Conservation (phyloP, 2,888 invertebrate species). For the Cephonodes hylas region DNA sequence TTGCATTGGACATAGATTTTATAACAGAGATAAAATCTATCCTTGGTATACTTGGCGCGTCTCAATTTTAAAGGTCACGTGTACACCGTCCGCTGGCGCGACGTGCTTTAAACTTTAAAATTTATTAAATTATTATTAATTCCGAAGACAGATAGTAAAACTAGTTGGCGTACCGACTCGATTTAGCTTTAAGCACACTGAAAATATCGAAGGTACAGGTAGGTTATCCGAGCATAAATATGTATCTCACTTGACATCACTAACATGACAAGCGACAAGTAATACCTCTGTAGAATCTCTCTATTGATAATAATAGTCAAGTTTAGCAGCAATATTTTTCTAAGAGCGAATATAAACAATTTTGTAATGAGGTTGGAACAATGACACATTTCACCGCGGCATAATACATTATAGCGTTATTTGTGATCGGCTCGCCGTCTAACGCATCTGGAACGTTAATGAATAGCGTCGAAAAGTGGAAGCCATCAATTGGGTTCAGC, state of each 20-base stretch:
- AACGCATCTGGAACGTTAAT: conserved; percentile 12
- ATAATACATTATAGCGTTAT: not conserved
- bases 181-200: not conserved
- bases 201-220: not conserved
- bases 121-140: not conserved
- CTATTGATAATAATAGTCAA: too few species aligned
- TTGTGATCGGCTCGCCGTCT: not conserved
- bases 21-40: not conserved
- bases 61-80: not conserved
- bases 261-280: not conserved
- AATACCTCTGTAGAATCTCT: not conserved
- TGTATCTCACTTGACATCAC: not conserved
- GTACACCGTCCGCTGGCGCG: not conserved
- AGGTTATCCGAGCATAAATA: not conserved
- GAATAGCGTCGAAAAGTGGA: not conserved
- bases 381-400: not conserved
- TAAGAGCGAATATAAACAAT: not conserved
- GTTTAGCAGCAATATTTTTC: too few species aligned
- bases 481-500: not conserved
- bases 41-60: not conserved
- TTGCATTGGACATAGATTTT: not conserved
- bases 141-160: not conserved
- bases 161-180: not conserved
- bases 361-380: not conserved
- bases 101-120: not conserved